phyloP scores from a whole-genome alignment of 1,140 invertebrate genomes.

The Holcopasites calliopsidis region DNA sequence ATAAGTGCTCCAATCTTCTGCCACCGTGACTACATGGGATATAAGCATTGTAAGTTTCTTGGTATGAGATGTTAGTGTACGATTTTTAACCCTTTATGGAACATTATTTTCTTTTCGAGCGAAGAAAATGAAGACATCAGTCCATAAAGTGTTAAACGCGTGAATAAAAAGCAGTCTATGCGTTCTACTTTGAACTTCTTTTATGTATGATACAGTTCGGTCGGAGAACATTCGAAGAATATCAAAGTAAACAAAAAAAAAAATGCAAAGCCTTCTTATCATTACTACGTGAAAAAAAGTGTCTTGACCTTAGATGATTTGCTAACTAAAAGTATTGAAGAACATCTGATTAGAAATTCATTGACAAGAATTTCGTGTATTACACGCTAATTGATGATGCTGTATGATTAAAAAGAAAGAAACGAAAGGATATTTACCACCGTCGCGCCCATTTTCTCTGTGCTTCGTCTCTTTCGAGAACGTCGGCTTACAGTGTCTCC shows the following conservation, averaged over 20 bases:
- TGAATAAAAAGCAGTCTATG: constrained; percentile 20
- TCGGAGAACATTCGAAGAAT: neutral
- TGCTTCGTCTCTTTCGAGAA: constrained; percentile 80
- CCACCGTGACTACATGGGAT: constrained; percentile 69
- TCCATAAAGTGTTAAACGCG: constrained; percentile 24
- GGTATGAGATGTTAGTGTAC: constrained; percentile 29
- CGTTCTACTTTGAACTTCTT: neutral
- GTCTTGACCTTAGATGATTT: constrained; percentile 8
- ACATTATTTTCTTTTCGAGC: neutral
- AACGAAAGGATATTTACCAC: constrained; percentile 80
- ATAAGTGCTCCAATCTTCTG: constrained; percentile 61
- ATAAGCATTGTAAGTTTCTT: constrained; percentile 39
- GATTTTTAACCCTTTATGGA: constrained; percentile 45
- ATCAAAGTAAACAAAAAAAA: neutral
- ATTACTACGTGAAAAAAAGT: neutral
- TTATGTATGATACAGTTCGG: neutral
- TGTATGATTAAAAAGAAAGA: neutral
- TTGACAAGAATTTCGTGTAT: neutral
- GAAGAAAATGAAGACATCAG: neutral
- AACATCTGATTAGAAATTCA: constrained; percentile 11
- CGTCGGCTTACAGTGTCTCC: constrained; percentile 70
- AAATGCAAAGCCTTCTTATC: too few species aligned
- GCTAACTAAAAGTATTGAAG: constrained; percentile 9
- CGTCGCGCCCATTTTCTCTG: constrained; percentile 80
- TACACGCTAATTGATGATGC: neutral